Conservation (phyloP, 2,888 invertebrate genomes). For the Hesperia comma region DNA sequence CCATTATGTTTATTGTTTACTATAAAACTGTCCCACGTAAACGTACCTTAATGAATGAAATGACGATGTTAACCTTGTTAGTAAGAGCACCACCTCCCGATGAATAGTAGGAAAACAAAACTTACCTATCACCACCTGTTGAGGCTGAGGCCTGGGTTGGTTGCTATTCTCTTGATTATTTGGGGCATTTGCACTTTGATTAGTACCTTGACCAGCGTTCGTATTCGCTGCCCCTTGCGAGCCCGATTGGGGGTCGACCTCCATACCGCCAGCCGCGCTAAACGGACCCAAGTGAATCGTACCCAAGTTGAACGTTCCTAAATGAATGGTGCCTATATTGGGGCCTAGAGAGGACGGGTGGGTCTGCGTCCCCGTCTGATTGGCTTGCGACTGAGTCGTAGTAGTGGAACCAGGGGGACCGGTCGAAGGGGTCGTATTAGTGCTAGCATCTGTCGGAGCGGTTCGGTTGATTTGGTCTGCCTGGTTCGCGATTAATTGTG, state of each 20-base stretch:
- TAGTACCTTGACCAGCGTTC: slow-evolving; percentile 10
- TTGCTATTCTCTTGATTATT: slow-evolving; percentile 12
- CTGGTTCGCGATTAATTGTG: slow-evolving; percentile 34
- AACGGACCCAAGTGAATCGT: background rate
- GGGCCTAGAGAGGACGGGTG: slow-evolving; percentile 11
- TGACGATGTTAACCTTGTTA: too few species aligned
- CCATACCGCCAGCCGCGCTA: background rate
- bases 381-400: background rate
- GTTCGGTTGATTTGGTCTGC: background rate
- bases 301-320: slow-evolving; percentile 25
- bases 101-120: slow-evolving; percentile 1
- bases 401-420: background rate
- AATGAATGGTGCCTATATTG: slow-evolving; percentile 17
- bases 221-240: slow-evolving; percentile 7
- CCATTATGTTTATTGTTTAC: too few species aligned
- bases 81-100: slow-evolving; percentile 4
- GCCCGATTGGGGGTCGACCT: background rate
- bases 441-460: background rate
- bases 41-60: too few species aligned
- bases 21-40: too few species aligned
- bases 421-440: background rate
- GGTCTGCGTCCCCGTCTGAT: background rate
- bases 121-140: slow-evolving; percentile 19
- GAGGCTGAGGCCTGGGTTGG: background rate
- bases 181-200: slow-evolving; percentile 1